phyloP scores from a whole-genome alignment of 2,888 invertebrate genomes.

The Agonum fuliginosum region DNA sequence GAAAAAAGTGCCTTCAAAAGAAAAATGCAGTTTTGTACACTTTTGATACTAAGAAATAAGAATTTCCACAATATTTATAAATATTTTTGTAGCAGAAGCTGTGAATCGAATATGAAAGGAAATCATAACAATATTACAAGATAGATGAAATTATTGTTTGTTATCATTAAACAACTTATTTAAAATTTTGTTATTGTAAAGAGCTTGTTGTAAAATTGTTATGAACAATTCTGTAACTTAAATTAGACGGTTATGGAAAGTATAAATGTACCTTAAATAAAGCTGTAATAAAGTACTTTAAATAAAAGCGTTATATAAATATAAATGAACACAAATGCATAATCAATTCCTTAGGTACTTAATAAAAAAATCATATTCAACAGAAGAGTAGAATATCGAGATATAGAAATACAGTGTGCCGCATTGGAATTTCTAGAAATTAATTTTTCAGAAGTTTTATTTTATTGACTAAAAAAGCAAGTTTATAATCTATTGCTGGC shows the following conservation, averaged over 20 bases:
- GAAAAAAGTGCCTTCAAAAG: slow-evolving; percentile 66
- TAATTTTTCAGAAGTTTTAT: too few relatives aligned
- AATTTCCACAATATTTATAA: slow-evolving; percentile 36
- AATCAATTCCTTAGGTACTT: too few relatives aligned
- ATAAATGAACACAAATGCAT: too few relatives aligned
- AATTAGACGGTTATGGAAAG: slow-evolving; percentile 57
- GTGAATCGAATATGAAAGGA: slow-evolving; percentile 10
- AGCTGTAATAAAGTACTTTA: slow-evolving; percentile 60
- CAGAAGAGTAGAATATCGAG: too few relatives aligned
- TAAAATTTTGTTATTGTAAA: slow-evolving; percentile 51
- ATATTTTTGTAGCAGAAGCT: slow-evolving; percentile 51
- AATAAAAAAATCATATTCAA: too few relatives aligned
- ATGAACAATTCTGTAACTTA: slow-evolving; percentile 56
- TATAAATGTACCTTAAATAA: slow-evolving; percentile 60
- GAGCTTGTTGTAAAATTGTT: slow-evolving; percentile 58
- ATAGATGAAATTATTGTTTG: slow-evolving; percentile 14
- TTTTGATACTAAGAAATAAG: slow-evolving; percentile 30
- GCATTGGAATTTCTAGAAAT: too few relatives aligned
- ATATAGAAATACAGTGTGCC: too few relatives aligned
- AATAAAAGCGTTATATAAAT: slow-evolving; percentile 37
- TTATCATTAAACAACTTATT: slow-evolving; percentile 14
- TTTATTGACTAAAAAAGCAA: too few relatives aligned
- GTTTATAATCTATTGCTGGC: too few relatives aligned
- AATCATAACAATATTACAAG: slow-evolving; percentile 53
- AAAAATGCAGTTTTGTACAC: neutral